Percentiles rank a stretch among this genome's conserved stretches.
These are phyloP conservation scores for Furcifer pardalis DNA, from an alignment of 2,797 vertebrate species.

Conservation along the genomic window DNA sequence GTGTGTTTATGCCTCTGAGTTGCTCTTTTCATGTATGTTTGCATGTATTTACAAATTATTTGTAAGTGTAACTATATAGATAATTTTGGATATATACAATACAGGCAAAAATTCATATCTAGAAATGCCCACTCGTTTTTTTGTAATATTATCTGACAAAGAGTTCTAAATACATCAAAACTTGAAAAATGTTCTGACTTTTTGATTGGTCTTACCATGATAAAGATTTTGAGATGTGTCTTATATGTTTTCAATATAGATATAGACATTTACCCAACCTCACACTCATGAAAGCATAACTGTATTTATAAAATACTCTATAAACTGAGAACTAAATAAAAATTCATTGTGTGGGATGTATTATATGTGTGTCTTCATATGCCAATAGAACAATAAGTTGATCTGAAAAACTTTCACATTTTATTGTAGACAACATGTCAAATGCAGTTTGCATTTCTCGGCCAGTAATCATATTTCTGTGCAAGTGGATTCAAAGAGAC, in stretches of 20 bases:
- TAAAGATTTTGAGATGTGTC: neutral
- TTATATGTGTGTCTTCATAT: slow-evolving; percentile 55
- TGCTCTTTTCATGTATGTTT: neutral
- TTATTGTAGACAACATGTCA: slow-evolving; percentile 78
- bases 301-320: slow-evolving; percentile 43
- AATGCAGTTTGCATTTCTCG: slow-evolving; percentile 78
- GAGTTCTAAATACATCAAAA: no score
- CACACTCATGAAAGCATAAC: slow-evolving; percentile 52
- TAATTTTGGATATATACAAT: no score
- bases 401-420: slow-evolving; percentile 80
- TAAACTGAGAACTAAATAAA: slow-evolving; percentile 75
- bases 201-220: no score
- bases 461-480: slow-evolving; percentile 82
- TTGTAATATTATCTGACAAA: no score
- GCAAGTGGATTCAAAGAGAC: slow-evolving; percentile 73
- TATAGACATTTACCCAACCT: neutral
- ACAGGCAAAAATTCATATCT: no score
- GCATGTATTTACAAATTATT: neutral
- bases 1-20: slow-evolving; percentile 35
- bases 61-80: neutral
- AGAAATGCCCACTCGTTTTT: no score
- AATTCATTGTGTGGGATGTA: slow-evolving; percentile 69
- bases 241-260: neutral
- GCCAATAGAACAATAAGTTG: slow-evolving; percentile 68
- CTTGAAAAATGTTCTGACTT: no score